These are phyloP conservation scores for Piliocolobus tephrosceles DNA, from an alignment of 2,113 vertebrate species.

Conservation along the genomic window DNA sequence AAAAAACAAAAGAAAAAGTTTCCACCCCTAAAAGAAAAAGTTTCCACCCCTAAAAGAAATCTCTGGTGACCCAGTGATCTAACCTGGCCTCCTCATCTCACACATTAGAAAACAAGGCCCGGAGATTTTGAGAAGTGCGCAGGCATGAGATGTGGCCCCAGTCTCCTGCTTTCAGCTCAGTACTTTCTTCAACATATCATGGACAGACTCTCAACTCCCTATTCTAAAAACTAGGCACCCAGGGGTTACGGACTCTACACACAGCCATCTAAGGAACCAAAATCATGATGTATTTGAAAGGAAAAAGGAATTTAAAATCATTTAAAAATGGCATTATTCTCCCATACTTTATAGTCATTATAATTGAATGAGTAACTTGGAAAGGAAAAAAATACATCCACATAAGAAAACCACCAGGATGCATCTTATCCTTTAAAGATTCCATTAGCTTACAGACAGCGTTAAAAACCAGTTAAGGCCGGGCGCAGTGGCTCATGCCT, in stretches of 20 bases:
- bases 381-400: neutral
- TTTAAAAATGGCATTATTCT: neutral
- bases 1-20: accelerated
- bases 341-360: neutral
- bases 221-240: neutral
- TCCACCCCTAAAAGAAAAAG: neutral
- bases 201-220: accelerated
- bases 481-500: no score
- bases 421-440: neutral
- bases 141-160: accelerated
- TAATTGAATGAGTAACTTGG: neutral
- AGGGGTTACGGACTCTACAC: accelerated
- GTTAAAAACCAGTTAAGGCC: neutral
- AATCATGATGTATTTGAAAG: neutral
- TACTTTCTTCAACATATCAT: no score
- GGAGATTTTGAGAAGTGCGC: neutral
- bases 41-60: neutral
- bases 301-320: neutral
- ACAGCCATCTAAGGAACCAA: accelerated
- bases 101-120: neutral
- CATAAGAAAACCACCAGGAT: neutral
- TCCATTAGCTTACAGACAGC: neutral
- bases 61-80: accelerated
- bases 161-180: accelerated
- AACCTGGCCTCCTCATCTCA: neutral